Conservation (phyloP, 2,797 vertebrate genomes). For the Gephyroberyx darwinii region DNA sequence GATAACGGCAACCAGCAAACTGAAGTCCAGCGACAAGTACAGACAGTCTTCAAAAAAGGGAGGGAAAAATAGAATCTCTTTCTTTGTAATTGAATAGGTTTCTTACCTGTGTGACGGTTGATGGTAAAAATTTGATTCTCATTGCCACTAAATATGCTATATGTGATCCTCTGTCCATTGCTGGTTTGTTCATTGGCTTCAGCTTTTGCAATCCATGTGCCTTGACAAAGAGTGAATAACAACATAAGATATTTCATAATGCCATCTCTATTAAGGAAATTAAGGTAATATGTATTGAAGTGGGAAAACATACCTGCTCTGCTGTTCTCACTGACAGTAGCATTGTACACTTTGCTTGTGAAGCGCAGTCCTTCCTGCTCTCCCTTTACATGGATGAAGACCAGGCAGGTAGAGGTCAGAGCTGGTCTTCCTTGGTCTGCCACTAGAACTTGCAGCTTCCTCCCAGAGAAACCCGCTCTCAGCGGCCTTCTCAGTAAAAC, state of each 20-base stretch:
- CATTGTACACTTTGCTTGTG: constrained; percentile 82
- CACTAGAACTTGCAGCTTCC: constrained; percentile 81
- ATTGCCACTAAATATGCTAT: constrained; percentile 87
- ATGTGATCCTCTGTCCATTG: constrained; percentile 77
- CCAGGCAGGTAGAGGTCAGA: constrained; percentile 83
- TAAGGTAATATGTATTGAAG: background rate
- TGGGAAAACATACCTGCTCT: constrained; percentile 79
- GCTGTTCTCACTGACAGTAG: constrained; percentile 85
- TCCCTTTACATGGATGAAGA: constrained; percentile 84
- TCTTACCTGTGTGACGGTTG: constrained; percentile 84
- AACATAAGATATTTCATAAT: constrained; percentile 1
- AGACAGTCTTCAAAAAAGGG: constrained; percentile 2
- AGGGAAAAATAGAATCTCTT: background rate
- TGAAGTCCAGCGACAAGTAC: constrained; percentile 1
- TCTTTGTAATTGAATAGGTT: constrained; percentile 6
- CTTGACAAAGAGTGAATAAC: constrained; percentile 66
- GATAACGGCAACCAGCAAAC: constrained; percentile 18
- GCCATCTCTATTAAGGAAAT: background rate
- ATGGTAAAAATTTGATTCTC: constrained; percentile 85
- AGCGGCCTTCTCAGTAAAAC: constrained; percentile 80
- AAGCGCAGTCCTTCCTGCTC: constrained; percentile 83
- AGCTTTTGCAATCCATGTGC: constrained; percentile 86
- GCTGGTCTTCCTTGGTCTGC: constrained; percentile 84
- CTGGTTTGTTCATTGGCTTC: constrained; percentile 78
- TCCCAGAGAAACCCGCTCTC: constrained; percentile 75